Conservation (phyloP, 2,797 vertebrate genomes). For the Ctenopoma multispine region DNA sequence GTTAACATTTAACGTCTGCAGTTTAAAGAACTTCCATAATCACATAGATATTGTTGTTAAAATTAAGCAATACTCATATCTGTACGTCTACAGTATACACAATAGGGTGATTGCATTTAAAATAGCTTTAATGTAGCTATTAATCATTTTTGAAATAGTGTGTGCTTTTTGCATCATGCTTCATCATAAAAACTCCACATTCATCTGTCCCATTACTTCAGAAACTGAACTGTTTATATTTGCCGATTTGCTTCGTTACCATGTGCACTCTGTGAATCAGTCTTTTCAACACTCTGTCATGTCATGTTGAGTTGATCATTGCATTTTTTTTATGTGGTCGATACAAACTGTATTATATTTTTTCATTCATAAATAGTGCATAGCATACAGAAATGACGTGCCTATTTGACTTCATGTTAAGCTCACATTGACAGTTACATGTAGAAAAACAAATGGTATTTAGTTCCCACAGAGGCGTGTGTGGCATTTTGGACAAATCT, state of each 20-base stretch:
- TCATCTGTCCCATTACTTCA: slow-evolving; percentile 7
- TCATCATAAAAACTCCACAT: slow-evolving; percentile 3
- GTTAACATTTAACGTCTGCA: slow-evolving; percentile 56
- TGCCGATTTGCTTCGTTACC: slow-evolving; percentile 23
- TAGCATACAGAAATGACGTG: slow-evolving; percentile 19
- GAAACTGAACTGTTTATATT: slow-evolving; percentile 12
- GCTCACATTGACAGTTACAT: slow-evolving; percentile 9
- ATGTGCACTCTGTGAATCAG: slow-evolving; percentile 24
- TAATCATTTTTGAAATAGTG: slow-evolving; percentile 4
- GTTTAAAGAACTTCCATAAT: slow-evolving; percentile 42
- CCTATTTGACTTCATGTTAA: slow-evolving; percentile 27
- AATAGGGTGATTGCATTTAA: slow-evolving; percentile 34
- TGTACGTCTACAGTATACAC: slow-evolving; percentile 35
- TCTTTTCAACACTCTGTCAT: slow-evolving; percentile 7
- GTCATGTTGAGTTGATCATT: slow-evolving; percentile 27
- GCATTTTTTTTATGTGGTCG: slow-evolving; percentile 9
- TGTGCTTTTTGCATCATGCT: slow-evolving; percentile 24
- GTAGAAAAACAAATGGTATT: slow-evolving; percentile 13
- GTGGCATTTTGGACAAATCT: slow-evolving; percentile 28
- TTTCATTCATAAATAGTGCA: slow-evolving; percentile 9
- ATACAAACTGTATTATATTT: slow-evolving; percentile 11
- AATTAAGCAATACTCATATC: slow-evolving; percentile 74
- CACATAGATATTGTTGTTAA: slow-evolving; percentile 68
- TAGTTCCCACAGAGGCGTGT: slow-evolving; percentile 12
- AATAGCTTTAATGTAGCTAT: slow-evolving; percentile 13